Evolutionary conservation across 2,113 vertebrate genomes (phyloP).

Genomic region (Cryptomyrus ogoouensis): DNA sequence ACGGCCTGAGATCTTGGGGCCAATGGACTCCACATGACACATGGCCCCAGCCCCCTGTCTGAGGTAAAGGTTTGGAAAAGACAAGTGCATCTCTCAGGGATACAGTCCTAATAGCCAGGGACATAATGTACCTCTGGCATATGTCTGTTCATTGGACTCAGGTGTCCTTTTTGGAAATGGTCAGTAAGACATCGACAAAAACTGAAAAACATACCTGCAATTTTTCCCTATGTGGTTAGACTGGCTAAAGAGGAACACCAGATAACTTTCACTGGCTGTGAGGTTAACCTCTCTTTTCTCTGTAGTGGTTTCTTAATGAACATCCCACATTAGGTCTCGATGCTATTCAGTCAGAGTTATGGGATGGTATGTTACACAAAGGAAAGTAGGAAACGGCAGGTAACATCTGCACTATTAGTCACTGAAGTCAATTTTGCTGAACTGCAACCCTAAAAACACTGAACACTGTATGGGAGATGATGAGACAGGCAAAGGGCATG

Average conservation of each 20-base stretch:
- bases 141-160: too few species aligned
- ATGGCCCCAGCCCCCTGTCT: background rate
- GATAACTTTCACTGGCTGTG: background rate
- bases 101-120: background rate
- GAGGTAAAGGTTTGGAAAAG: background rate
- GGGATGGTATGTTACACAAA: too few species aligned
- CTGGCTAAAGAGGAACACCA: background rate
- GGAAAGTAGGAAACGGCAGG: too few species aligned
- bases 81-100: background rate
- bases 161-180: too few species aligned
- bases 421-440: too few species aligned
- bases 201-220: too few species aligned
- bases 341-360: background rate
- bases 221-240: background rate
- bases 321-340: background rate
- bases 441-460: too few species aligned
- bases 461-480: too few species aligned
- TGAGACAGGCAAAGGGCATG: too few species aligned
- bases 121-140: background rate
- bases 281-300: background rate
- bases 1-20: background rate
- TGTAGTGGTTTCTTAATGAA: background rate
- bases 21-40: background rate
- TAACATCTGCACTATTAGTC: too few species aligned
- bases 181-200: too few species aligned